These are phyloP conservation scores for Oplegnathus fasciatus DNA, from an alignment of 2,113 vertebrate species.

Conservation along the genomic window DNA sequence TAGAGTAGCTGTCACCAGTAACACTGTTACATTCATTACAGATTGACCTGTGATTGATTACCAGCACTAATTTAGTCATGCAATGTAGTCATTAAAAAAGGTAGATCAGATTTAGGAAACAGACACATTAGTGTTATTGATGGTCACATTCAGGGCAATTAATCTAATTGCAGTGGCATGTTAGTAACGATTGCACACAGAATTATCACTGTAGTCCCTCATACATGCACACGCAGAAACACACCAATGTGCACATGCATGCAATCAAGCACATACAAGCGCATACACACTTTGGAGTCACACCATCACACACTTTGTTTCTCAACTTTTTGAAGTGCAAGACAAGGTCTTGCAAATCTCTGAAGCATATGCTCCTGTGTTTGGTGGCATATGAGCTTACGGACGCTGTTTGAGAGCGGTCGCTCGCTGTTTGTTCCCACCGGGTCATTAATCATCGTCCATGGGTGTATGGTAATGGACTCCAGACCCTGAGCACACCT, in stretches of 20 bases:
- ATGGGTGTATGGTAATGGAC: slow-evolving; percentile 78
- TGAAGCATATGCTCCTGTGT: slow-evolving; percentile 19
- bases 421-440: slow-evolving; percentile 71
- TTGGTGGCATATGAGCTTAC: slow-evolving; percentile 47
- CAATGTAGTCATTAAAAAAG: slow-evolving; percentile 53
- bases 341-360: slow-evolving; percentile 40
- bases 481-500: slow-evolving; percentile 67
- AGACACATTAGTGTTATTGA: slow-evolving; percentile 59
- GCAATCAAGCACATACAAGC: neutral
- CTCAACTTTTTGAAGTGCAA: slow-evolving; percentile 44
- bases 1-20: slow-evolving; percentile 7
- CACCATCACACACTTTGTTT: neutral
- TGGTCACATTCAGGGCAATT: slow-evolving; percentile 34
- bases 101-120: slow-evolving; percentile 53
- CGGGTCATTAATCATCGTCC: slow-evolving; percentile 83
- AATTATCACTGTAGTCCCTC: slow-evolving; percentile 13
- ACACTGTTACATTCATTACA: slow-evolving; percentile 20
- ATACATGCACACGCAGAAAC: slow-evolving; percentile 9
- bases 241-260: neutral
- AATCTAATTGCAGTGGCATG: slow-evolving; percentile 38
- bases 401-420: slow-evolving; percentile 57
- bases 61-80: slow-evolving; percentile 48
- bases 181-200: slow-evolving; percentile 26
- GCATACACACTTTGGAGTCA: neutral
- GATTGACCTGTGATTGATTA: slow-evolving; percentile 51